A percentile compares a stretch with the other conserved stretches of the same genome.
Evolutionary conservation across 2,797 vertebrate genomes (phyloP).

Genomic region (Hybognathus amarus): DNA sequence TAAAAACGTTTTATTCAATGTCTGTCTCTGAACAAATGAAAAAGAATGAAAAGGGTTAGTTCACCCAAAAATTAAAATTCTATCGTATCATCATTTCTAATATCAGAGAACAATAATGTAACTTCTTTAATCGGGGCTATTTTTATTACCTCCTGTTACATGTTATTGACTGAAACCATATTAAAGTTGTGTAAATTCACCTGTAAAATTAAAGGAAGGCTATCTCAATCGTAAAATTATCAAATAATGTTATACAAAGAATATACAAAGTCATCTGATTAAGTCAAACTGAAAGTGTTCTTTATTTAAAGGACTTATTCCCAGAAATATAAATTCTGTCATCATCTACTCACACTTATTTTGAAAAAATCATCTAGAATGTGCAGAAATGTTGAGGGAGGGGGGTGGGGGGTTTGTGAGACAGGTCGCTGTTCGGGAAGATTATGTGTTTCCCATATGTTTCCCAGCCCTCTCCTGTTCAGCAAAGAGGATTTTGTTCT

Average conservation of each 20-base stretch:
- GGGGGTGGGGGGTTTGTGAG: background rate
- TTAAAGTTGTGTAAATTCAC: background rate
- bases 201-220: background rate
- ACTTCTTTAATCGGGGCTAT: background rate
- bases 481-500: constrained; percentile 41
- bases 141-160: background rate
- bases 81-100: background rate
- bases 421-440: background rate
- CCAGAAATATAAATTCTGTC: background rate
- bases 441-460: background rate
- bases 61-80: too few relatives aligned
- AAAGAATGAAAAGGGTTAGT: too few relatives aligned
- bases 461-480: constrained; percentile 36
- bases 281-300: background rate
- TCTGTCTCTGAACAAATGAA: background rate
- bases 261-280: background rate
- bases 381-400: background rate
- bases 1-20: background rate
- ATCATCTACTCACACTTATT: background rate
- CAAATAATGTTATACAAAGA: background rate
- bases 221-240: background rate
- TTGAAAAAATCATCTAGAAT: background rate
- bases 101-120: background rate
- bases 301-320: background rate
- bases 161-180: background rate